Conservation (phyloP, 2,113 vertebrate genomes). For the Dendropsophus ebraccatus region DNA sequence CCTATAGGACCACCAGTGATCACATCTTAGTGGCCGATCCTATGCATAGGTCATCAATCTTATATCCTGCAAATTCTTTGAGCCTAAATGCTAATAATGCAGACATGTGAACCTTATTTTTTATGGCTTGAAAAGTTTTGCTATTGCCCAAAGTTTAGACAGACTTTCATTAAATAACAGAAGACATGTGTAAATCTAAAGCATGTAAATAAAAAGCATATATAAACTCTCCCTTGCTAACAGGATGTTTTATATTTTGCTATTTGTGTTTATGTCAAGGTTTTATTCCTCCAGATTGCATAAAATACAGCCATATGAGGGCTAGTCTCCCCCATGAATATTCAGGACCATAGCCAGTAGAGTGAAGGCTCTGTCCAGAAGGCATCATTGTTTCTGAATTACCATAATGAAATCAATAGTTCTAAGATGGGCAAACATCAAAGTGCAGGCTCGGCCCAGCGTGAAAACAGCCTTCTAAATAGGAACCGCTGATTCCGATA, state of each 20-base stretch:
- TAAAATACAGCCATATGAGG: constrained; percentile 30
- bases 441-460: neutral
- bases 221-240: neutral
- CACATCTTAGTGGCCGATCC: too few relatives aligned
- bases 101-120: neutral
- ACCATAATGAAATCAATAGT: constrained; percentile 43
- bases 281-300: constrained; percentile 23
- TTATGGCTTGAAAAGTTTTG: neutral
- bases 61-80: neutral
- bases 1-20: too few relatives aligned
- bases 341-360: constrained; percentile 16
- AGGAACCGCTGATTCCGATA: constrained; percentile 16
- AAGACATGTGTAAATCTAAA: neutral
- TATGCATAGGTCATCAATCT: neutral
- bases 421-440: constrained; percentile 34
- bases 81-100: neutral
- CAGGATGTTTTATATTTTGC: neutral
- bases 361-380: constrained; percentile 12
- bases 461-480: constrained; percentile 18
- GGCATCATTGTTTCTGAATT: constrained; percentile 24
- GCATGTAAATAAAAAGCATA: neutral
- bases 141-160: constrained; percentile 1
- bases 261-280: constrained; percentile 24
- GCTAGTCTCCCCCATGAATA: neutral
- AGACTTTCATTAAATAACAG: neutral